These are phyloP conservation scores for Pipa parva DNA, from an alignment of 2,113 vertebrate genomes.

Conservation along the genomic window DNA sequence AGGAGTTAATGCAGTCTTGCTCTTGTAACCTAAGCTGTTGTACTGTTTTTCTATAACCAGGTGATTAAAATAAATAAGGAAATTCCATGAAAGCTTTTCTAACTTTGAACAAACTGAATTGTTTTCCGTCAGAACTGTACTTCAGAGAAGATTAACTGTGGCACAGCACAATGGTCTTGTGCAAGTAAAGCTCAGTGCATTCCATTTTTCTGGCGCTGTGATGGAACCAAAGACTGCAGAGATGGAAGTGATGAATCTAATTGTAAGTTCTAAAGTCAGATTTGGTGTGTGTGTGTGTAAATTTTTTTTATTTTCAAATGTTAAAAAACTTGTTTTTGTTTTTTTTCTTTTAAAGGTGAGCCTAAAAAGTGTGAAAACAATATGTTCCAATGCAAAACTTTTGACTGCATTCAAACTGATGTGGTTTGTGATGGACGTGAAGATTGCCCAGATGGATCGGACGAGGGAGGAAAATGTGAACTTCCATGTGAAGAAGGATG, in stretches of 20 bases:
- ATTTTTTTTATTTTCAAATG: background rate
- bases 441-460: constrained; percentile 75
- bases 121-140: constrained; percentile 60
- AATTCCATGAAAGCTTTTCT: too few relatives aligned
- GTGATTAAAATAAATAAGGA: too few relatives aligned
- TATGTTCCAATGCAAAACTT: constrained; percentile 66
- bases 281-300: background rate
- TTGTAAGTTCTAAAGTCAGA: constrained; percentile 63
- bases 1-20: too few relatives aligned
- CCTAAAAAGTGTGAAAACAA: constrained; percentile 57
- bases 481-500: constrained; percentile 59
- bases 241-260: constrained; percentile 72
- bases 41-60: too few relatives aligned
- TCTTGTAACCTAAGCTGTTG: too few relatives aligned
- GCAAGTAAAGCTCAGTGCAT: constrained; percentile 63
- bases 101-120: too few relatives aligned
- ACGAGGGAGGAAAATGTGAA: constrained; percentile 71
- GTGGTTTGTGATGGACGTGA: constrained; percentile 66
- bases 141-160: constrained; percentile 48
- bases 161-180: constrained; percentile 71
- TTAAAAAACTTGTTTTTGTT: background rate
- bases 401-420: constrained; percentile 63
- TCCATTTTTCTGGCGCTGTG: constrained; percentile 75
- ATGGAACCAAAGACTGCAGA: constrained; percentile 69
- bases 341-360: constrained; percentile 54